These are phyloP conservation scores for Acronicta aceris DNA, from an alignment of 2,888 invertebrate genomes.

Conservation along the genomic window DNA sequence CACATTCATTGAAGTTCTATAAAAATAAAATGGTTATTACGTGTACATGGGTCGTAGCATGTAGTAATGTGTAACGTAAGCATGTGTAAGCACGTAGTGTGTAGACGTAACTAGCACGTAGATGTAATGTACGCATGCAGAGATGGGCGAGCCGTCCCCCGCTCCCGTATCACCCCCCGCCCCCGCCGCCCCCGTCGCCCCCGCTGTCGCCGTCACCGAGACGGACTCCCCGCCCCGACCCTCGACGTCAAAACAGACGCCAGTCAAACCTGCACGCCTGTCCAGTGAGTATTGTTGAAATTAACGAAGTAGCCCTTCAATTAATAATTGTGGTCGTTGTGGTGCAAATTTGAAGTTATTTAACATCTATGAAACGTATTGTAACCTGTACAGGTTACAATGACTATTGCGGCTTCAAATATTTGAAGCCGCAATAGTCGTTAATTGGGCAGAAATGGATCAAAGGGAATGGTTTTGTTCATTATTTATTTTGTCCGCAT, in stretches of 20 bases:
- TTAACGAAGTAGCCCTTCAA: constrained; percentile 34
- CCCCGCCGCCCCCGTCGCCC: constrained; percentile 46
- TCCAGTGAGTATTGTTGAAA: constrained; percentile 81
- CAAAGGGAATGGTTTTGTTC: too few relatives aligned
- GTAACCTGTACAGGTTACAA: too few relatives aligned
- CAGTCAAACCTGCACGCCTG: constrained; percentile 84
- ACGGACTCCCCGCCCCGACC: constrained; percentile 63
- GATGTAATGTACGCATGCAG: constrained; percentile 85
- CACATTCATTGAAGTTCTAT: background rate
- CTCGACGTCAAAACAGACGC: constrained; percentile 80
- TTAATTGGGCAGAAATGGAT: too few relatives aligned
- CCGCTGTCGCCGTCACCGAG: constrained; percentile 51
- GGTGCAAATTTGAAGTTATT: constrained; percentile 55
- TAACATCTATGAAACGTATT: background rate
- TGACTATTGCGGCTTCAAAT: too few relatives aligned
- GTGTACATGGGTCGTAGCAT: constrained; percentile 53
- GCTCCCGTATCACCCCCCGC: constrained; percentile 51
- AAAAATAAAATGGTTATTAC: background rate
- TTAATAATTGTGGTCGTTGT: constrained; percentile 12
- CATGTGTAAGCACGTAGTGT: constrained; percentile 76
- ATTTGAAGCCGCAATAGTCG: too few relatives aligned
- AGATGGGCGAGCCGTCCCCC: constrained; percentile 67
- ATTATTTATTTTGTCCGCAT: too few relatives aligned
- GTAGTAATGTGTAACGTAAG: constrained; percentile 60
- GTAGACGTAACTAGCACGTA: constrained; percentile 85